phyloP scores from a whole-genome alignment of 2,888 invertebrate genomes.

The Ochropacha duplaris region DNA sequence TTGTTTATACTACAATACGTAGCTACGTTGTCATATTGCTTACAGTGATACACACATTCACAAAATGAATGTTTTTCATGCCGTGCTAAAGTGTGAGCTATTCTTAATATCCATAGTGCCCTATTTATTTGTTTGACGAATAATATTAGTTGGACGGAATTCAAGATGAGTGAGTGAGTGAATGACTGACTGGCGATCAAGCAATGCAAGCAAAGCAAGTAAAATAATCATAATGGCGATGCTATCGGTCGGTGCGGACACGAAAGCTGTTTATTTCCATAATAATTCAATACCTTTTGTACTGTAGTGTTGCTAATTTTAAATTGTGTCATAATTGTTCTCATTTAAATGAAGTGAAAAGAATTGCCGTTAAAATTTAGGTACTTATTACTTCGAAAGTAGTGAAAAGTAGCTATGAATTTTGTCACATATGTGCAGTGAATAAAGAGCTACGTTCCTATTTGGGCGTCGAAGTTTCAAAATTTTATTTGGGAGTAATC shows the following conservation, averaged over 20 bases:
- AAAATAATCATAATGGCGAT: constrained; percentile 47
- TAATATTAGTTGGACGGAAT: too few relatives aligned
- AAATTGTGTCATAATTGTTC: not conserved
- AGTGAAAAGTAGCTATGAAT: constrained; percentile 52
- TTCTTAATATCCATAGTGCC: constrained; percentile 19
- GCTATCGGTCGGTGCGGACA: constrained; percentile 36
- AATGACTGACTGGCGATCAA: constrained; percentile 29
- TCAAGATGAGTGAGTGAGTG: constrained; percentile 47
- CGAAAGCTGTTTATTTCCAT: constrained; percentile 9
- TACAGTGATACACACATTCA: constrained; percentile 66
- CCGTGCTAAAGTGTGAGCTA: constrained; percentile 37
- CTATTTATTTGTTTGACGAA: constrained; percentile 18
- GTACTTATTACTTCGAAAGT: constrained; percentile 11
- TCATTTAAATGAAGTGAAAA: not conserved
- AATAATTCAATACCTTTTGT: not conserved
- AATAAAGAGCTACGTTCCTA: constrained; percentile 42
- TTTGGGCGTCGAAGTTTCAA: constrained; percentile 33
- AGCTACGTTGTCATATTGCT: constrained; percentile 49
- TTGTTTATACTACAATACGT: constrained; percentile 74
- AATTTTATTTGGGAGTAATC: constrained; percentile 29
- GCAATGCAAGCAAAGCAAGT: constrained; percentile 10
- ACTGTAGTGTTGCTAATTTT: not conserved
- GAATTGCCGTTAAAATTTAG: constrained; percentile 4
- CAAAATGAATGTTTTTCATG: constrained; percentile 47
- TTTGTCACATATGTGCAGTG: constrained; percentile 55